These are phyloP conservation scores for rabbit (Oryctolagus cuniculus) DNA, from an alignment of 2,113 vertebrate species.

Conservation along the genomic window DNA sequence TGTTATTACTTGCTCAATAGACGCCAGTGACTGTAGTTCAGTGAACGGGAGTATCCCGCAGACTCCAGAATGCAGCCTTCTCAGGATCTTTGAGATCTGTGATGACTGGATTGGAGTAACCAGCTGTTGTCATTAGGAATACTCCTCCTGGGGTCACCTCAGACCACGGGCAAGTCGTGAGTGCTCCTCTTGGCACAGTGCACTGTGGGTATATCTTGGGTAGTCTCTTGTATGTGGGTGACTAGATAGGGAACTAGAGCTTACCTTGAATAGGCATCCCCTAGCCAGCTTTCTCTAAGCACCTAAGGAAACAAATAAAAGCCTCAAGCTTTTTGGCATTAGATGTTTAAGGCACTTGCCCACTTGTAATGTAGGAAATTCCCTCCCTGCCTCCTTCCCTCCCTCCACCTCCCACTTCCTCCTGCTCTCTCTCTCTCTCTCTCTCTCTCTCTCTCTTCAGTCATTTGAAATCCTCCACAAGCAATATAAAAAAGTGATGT, in stretches of 20 bases:
- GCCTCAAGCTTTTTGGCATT: not conserved
- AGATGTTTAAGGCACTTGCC: not conserved
- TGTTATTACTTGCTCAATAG: slow-evolving; percentile 3
- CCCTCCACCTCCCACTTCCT: not conserved
- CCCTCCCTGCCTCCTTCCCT: not conserved
- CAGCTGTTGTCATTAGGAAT: not conserved
- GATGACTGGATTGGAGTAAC: not conserved
- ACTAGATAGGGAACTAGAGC: not conserved
- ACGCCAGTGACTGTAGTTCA: not conserved
- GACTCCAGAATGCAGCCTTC: not conserved
- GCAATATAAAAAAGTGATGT: not conserved
- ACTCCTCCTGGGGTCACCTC: not conserved
- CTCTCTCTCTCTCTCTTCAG: not conserved
- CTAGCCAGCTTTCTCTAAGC: not conserved
- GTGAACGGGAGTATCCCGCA: not conserved
- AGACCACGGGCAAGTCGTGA: not conserved
- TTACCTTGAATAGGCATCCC: not conserved
- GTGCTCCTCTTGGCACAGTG: not conserved
- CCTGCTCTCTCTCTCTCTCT: not conserved
- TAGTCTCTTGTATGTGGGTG: not conserved
- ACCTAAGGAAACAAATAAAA: slow-evolving; percentile 31
- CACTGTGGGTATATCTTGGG: not conserved
- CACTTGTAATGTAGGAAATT: not conserved
- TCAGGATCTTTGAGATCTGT: not conserved
- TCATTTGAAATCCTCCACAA: slow-evolving; percentile 30